Base-by-base conservation (phyloP, 2,797 vertebrate genomes). In the Xenentodon cancila region DNA sequence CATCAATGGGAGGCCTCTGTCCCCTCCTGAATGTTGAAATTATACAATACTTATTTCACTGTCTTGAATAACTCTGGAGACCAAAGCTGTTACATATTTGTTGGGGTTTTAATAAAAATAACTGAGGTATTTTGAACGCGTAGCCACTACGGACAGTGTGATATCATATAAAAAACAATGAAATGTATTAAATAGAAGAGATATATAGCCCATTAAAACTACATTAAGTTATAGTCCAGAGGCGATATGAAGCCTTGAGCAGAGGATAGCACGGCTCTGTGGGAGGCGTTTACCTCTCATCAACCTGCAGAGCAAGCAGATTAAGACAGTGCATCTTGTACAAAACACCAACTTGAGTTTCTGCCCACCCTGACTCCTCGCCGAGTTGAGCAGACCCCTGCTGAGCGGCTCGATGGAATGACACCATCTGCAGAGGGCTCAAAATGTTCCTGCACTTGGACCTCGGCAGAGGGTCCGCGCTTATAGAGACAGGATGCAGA, bases 401-500 rank as follows among this genome's bases (percentile, higher is more conserved):
- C 77, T 70, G 56, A 27, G 54, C 58, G 70, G 64, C 27, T 27
- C n/a, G 30, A 71, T 79, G 53, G 65, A 73, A 73, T 80, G 73
- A 71, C 82, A 84, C 84, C 68, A 80, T 84, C 80, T 81, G 64
- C 60, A 69, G 59, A 71, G 72, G 64, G 51, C 67, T 75, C 22
- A 1, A 56, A 68, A 77, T 64, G 17, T 80, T 70, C 64, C 77
- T 66, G 0, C 73, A 73, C 73, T 80, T 79, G 68, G 71, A 78
- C 68, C 73, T 60, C 80, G 75, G 82, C 57, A 12, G 72, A 47
- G 81, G 71, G 59, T 57, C 49, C 71, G 68, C 42, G 56, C 67
- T 76, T 69, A 66, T 57, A 62, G 64, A 52, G 19, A 21, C 3
- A 21, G 63, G 72, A 79, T 78, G 74, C 85, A 75, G 79, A 88